Evolutionary conservation across 35 echinoderm and acorn worm genomes (phyloP).

Genomic region (Heliocidaris erythrogramma): DNA sequence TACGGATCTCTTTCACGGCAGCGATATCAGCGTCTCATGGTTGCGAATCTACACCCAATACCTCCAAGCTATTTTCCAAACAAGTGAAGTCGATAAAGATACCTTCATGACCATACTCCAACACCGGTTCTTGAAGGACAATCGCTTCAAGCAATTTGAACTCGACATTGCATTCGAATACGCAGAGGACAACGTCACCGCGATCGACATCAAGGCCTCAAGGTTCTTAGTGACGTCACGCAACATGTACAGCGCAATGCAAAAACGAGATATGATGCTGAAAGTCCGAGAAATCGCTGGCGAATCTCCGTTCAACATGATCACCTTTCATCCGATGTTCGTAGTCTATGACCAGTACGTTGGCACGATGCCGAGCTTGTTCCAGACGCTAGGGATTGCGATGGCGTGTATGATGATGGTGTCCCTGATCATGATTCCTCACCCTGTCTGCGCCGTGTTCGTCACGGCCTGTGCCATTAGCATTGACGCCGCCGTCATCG

Average conservation of each 20-base stretch:
- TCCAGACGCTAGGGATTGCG: conserved; percentile 72
- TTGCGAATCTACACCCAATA: conserved; percentile 23
- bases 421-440: conserved; percentile 75
- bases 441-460: conserved; percentile 72
- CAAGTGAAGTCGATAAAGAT: conserved; percentile 24
- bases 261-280: conserved; percentile 57
- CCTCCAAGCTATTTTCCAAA: conserved; percentile 27
- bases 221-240: conserved; percentile 61
- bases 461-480: conserved; percentile 69
- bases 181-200: conserved; percentile 35
- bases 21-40: background rate
- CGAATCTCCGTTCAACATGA: conserved; percentile 9
- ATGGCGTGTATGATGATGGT: conserved; percentile 77
- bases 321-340: conserved; percentile 74
- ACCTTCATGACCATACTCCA: conserved; percentile 50
- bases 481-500: conserved; percentile 75
- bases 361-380: conserved; percentile 56
- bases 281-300: conserved; percentile 60
- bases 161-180: conserved; percentile 73
- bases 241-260: conserved; percentile 47
- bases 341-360: conserved; percentile 75
- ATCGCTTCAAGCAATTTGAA: conserved; percentile 56
- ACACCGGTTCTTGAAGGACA: conserved; percentile 64
- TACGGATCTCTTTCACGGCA: conserved; percentile 14
- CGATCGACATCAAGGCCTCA: conserved; percentile 52